Evolutionary conservation across 2,888 invertebrate genomes (phyloP).

Genomic region (Aspidiotus destructor): DNA sequence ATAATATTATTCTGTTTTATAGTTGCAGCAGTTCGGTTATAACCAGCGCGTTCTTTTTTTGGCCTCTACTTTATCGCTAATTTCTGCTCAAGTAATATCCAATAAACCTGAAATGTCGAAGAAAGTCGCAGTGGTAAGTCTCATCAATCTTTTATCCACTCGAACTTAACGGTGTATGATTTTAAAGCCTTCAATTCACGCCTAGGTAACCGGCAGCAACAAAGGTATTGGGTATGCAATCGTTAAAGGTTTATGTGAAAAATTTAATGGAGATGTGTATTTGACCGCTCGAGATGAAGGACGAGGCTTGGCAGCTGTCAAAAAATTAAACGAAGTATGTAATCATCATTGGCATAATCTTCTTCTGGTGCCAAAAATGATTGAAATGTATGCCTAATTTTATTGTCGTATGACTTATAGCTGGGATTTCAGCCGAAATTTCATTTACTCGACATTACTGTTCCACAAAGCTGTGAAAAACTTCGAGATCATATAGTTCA

Average conservation of each 20-base stretch:
- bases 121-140: no score
- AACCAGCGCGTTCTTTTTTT: no score
- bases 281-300: constrained; percentile 54
- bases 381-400: neutral
- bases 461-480: neutral
- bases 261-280: constrained; percentile 59
- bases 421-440: neutral
- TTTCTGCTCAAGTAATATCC: no score
- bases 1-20: no score
- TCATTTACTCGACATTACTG: neutral
- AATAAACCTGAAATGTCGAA: no score
- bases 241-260: constrained; percentile 56
- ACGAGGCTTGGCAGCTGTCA: constrained; percentile 52
- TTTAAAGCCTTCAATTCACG: no score
- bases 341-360: neutral
- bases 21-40: no score
- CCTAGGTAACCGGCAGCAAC: constrained; percentile 59
- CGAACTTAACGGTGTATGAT: no score
- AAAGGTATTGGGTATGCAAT: constrained; percentile 62
- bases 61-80: no score
- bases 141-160: no score
- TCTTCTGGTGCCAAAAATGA: neutral
- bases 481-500: neutral
- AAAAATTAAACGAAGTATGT: constrained; percentile 47
- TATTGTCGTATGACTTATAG: neutral